Percentiles rank a stretch among this genome's conserved stretches.
phyloP scores from a whole-genome alignment of 2,113 vertebrate genomes.

The Mastomys coucha region DNA sequence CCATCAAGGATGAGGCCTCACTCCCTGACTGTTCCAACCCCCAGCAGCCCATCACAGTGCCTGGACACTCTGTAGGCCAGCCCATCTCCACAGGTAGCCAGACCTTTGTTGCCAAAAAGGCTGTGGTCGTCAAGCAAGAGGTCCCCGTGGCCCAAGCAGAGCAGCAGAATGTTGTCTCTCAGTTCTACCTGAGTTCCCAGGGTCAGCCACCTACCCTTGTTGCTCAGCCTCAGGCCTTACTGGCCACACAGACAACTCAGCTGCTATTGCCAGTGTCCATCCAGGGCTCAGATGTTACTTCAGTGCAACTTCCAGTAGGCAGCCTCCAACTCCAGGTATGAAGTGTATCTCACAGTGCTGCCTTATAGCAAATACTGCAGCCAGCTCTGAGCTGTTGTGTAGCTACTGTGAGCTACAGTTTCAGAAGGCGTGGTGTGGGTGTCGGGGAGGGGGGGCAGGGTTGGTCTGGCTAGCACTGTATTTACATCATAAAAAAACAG shows the following conservation, averaged over 20 bases:
- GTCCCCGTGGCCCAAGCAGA: constrained; percentile 86
- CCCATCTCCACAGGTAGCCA: constrained; percentile 76
- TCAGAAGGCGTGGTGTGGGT: not conserved
- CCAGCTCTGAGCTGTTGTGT: not conserved
- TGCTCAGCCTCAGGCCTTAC: constrained; percentile 90
- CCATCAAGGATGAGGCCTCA: constrained; percentile 86
- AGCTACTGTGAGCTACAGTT: not conserved
- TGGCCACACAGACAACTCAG: constrained; percentile 90
- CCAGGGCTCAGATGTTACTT: constrained; percentile 86
- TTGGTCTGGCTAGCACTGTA: not conserved
- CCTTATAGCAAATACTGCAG: not conserved
- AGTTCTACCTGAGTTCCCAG: constrained; percentile 92
- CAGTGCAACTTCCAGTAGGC: constrained; percentile 90
- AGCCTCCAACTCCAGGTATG: constrained; percentile 91
- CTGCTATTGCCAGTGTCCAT: constrained; percentile 92
- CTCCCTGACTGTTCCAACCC: constrained; percentile 86
- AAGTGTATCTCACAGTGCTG: not conserved
- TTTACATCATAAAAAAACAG: not conserved
- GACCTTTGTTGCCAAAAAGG: constrained; percentile 87
- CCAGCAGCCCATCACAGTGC: constrained; percentile 71
- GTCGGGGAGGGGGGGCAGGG: not conserved
- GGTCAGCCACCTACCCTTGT: constrained; percentile 88
- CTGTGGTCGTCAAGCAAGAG: constrained; percentile 89
- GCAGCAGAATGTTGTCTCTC: constrained; percentile 84
- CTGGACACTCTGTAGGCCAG: constrained; percentile 80